phyloP scores from a whole-genome alignment of 92 coral and sea anemone genomes.

The Palythoa grandiflora region DNA sequence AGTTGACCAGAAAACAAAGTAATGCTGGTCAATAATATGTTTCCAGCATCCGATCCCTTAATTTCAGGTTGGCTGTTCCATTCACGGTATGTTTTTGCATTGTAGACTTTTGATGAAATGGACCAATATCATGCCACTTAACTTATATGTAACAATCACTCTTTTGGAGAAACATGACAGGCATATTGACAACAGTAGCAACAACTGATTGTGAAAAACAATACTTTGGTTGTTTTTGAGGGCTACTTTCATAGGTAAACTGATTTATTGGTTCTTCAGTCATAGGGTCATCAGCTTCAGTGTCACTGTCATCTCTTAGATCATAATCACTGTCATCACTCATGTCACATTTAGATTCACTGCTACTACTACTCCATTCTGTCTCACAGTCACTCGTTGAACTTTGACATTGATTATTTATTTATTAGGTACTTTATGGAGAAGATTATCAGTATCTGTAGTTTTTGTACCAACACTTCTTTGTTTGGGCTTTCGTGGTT shows the following conservation, averaged over 20 bases:
- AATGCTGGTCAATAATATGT: constrained; percentile 5
- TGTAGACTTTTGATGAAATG: not conserved
- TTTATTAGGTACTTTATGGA: not conserved
- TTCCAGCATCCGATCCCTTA: constrained; percentile 4
- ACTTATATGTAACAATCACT: not conserved
- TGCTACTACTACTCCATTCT: not conserved
- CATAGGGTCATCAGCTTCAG: not conserved
- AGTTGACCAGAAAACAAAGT: constrained; percentile 16
- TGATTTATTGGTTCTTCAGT: not conserved
- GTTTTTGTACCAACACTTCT: not conserved
- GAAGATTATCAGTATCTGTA: not conserved
- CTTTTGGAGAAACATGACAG: constrained; percentile 7
- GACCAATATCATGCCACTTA: not conserved
- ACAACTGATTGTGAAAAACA: constrained; percentile 33
- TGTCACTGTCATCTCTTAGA: constrained; percentile 6
- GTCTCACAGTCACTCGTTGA: not conserved
- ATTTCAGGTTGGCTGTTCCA: constrained; percentile 36
- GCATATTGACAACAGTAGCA: constrained; percentile 10
- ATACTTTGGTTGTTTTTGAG: constrained; percentile 24
- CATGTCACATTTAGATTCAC: not conserved
- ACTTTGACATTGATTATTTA: not conserved
- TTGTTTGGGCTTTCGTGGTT: not conserved
- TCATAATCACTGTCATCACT: constrained; percentile 8
- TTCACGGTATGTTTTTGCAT: constrained; percentile 19
- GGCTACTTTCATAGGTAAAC: constrained; percentile 10